Percentiles rank a stretch among this genome's conserved stretches.
phyloP scores from a whole-genome alignment of 2,113 vertebrate genomes.

The Mustela lutreola region DNA sequence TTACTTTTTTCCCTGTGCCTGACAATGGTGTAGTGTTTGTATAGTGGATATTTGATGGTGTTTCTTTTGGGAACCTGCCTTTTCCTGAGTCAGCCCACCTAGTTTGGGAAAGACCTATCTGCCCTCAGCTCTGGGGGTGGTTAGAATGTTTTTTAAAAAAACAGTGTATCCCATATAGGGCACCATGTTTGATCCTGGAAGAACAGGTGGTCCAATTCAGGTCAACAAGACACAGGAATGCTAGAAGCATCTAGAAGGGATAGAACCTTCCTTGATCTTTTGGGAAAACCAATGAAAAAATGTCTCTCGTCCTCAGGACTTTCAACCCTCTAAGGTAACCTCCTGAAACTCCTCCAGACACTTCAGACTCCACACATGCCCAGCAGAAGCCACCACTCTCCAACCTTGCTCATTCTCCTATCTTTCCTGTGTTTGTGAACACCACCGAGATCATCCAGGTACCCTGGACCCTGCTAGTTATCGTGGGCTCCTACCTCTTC shows the following conservation, averaged over 20 bases:
- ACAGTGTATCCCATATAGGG: background rate
- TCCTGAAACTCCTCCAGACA: background rate
- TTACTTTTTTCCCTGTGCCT: background rate
- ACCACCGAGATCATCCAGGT: background rate
- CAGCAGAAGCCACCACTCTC: background rate
- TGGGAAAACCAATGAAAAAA: background rate
- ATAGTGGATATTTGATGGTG: background rate
- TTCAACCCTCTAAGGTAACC: background rate
- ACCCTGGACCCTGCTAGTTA: background rate
- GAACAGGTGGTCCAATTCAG: background rate
- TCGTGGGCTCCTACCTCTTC: background rate
- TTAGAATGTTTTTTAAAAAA: background rate
- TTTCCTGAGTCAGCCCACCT: background rate
- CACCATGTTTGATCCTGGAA: background rate
- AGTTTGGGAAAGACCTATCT: background rate
- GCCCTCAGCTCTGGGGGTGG: background rate
- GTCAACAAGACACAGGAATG: background rate
- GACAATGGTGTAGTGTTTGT: background rate
- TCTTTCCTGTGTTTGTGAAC: background rate
- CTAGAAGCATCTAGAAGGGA: background rate
- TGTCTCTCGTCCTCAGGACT: background rate
- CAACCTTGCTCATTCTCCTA: too few species aligned
- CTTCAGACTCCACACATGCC: background rate
- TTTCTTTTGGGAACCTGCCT: background rate
- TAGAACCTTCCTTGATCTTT: background rate